These are phyloP conservation scores for Microctonus aethiopoides DNA, from an alignment of 2,888 invertebrate species.

Conservation along the genomic window DNA sequence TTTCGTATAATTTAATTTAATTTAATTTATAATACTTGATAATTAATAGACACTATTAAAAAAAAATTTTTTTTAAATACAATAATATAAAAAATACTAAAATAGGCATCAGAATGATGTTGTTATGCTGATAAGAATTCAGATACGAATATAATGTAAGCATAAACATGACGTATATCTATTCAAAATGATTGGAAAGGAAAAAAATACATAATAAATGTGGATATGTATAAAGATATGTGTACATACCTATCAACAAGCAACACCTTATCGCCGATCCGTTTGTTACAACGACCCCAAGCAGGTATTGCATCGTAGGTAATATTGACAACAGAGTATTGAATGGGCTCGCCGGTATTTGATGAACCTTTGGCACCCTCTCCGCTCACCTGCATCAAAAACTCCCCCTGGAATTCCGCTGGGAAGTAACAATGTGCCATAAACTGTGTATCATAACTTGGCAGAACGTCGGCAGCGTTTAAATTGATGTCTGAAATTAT, in stretches of 20 bases:
- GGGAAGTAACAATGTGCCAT: constrained; percentile 73
- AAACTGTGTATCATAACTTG: constrained; percentile 53
- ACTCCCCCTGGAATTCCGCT: constrained; percentile 75
- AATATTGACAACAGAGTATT: constrained; percentile 73
- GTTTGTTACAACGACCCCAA: constrained; percentile 74
- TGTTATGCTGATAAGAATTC: background rate
- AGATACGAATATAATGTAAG: background rate
- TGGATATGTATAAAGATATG: background rate
- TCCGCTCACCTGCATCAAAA: constrained; percentile 71
- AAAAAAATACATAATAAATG: background rate
- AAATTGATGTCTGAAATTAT: constrained; percentile 43
- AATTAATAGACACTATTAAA: constrained; percentile 10
- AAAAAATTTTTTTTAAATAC: background rate
- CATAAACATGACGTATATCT: background rate
- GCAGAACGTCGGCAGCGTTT: constrained; percentile 48
- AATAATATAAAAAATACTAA: constrained; percentile 6
- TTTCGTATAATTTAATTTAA: background rate
- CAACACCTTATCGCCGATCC: constrained; percentile 73
- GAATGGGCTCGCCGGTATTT: constrained; percentile 69
- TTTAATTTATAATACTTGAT: background rate
- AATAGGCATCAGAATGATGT: background rate
- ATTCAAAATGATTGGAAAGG: too few species aligned
- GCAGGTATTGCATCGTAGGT: constrained; percentile 74
- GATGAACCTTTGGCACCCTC: constrained; percentile 57
- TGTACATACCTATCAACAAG: constrained; percentile 71